Percentiles rank a stretch among this genome's conserved stretches.
phyloP scores from a whole-genome alignment of 2,797 vertebrate species.

The Corythornis leucogaster region DNA sequence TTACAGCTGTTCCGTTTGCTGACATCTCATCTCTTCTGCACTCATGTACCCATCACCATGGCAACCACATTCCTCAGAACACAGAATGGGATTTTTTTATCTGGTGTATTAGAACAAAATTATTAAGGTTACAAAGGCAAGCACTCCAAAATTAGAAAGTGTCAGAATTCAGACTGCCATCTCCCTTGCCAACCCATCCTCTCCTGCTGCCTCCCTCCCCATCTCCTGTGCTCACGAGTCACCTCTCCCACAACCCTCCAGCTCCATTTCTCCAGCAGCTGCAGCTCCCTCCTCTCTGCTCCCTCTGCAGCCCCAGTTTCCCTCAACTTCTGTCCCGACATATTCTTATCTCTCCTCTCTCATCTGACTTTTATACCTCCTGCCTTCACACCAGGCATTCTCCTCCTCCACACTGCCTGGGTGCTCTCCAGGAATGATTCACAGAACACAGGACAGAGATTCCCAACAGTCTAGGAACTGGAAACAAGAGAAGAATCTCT shows the following conservation, averaged over 20 bases:
- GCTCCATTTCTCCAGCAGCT: neutral
- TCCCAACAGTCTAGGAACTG: slow-evolving; percentile 18
- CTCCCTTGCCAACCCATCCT: slow-evolving; percentile 12
- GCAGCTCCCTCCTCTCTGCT: neutral
- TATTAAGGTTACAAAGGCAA: slow-evolving; percentile 70
- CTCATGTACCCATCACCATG: slow-evolving; percentile 61
- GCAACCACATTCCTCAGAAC: slow-evolving; percentile 63
- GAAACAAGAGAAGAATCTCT: slow-evolving; percentile 10
- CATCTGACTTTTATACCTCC: slow-evolving; percentile 50
- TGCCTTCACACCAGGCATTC: slow-evolving; percentile 45
- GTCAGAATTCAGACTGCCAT: slow-evolving; percentile 55
- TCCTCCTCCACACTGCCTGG: slow-evolving; percentile 60
- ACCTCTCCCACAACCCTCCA: neutral
- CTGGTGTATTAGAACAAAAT: slow-evolving; percentile 65
- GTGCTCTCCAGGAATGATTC: slow-evolving; percentile 61
- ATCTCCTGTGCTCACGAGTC: neutral
- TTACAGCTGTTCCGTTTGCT: slow-evolving; percentile 52
- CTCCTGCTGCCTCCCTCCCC: neutral
- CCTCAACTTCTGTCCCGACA: neutral
- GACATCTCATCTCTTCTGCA: slow-evolving; percentile 61
- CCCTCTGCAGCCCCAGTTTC: neutral
- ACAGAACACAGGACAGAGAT: slow-evolving; percentile 36
- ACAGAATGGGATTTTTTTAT: slow-evolving; percentile 51
- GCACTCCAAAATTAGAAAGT: slow-evolving; percentile 53
- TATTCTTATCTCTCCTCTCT: slow-evolving; percentile 20